Evolutionary conservation across 1,140 invertebrate species (phyloP).

Genomic region (Leptinotarsa texana): DNA sequence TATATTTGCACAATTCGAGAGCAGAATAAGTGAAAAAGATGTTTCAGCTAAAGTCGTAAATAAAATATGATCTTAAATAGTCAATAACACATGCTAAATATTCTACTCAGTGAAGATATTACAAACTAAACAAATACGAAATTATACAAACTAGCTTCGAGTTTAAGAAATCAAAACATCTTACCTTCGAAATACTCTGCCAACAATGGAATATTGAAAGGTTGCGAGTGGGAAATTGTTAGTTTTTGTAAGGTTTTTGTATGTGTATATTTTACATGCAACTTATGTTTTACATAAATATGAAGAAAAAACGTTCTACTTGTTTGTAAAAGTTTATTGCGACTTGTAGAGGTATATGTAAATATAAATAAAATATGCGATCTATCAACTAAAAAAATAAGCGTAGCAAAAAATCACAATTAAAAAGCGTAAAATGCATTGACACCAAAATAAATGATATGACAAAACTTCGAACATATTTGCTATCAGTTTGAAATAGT

Average conservation of each 20-base stretch:
- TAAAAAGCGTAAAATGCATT: neutral
- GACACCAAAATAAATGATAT: neutral
- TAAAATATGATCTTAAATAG: neutral
- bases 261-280: conserved; percentile 31
- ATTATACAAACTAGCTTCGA: neutral
- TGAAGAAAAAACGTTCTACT: neutral
- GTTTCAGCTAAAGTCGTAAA: no score
- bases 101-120: neutral
- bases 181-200: neutral
- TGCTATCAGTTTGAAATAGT: neutral
- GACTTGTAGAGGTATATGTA: neutral
- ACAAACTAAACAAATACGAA: neutral
- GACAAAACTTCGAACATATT: neutral
- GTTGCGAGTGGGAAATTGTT: conserved; percentile 18
- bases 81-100: neutral
- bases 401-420: conserved; percentile 19
- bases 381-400: conserved; percentile 12
- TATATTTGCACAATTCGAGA: no score
- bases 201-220: conserved; percentile 1
- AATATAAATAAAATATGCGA: neutral
- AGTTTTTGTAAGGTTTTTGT: conserved; percentile 24
- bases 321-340: conserved; percentile 12
- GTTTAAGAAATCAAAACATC: neutral
- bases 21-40: no score
- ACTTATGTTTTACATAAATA: no score